Base-by-base conservation (phyloP, 2,888 invertebrate species). In the Odontothrips loti region DNA sequence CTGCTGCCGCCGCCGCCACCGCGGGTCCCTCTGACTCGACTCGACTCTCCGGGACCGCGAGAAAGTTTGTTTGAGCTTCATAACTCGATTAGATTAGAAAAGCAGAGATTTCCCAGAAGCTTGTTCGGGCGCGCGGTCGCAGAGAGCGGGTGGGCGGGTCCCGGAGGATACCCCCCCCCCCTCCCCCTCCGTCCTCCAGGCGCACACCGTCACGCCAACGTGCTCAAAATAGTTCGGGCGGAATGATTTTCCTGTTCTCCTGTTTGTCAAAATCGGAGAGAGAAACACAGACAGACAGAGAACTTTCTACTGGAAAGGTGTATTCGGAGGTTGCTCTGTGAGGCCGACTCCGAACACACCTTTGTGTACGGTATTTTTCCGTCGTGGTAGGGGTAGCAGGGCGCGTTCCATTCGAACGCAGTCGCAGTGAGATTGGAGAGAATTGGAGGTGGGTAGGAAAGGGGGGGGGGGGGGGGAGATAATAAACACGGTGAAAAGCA, bases 21-120 rank as follows among this genome's bases (percentile, higher is more conserved):
- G 34, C 58, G 20, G 58, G 58, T 4, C 58, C 58, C 58, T 58
- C 68, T 23, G 23, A 11, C 68, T 23, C 68, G 68, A 12, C 23
- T 12, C 68, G 23, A 8, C 9, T 27, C 68, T 27, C 68, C 9
- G 2, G 23, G 68, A 12, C 68, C 12, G 68, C 68, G 23, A 75
- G 68, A 75, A 75, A 75, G 68, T 75, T 75, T 75, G 68, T 75
- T 75, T 27, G 68, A 9, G 68, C 23, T 68, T 68, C 68, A 68
- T 27, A 75, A 75, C 68, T 75, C 23, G 68, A 75, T 75, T 75
- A 75, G 68, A 27, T 75, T 27, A 27, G 68, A 75, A 75, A 75
- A 75, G 68, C 68, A n/a, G 68, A 75, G 68, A 75, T 75, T 75
- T 27, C 27, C 68, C 68, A 27, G 68, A 27, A 75, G 68, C 68